phyloP scores from a whole-genome alignment of 2,888 invertebrate species.

The Tridacna gigas region DNA sequence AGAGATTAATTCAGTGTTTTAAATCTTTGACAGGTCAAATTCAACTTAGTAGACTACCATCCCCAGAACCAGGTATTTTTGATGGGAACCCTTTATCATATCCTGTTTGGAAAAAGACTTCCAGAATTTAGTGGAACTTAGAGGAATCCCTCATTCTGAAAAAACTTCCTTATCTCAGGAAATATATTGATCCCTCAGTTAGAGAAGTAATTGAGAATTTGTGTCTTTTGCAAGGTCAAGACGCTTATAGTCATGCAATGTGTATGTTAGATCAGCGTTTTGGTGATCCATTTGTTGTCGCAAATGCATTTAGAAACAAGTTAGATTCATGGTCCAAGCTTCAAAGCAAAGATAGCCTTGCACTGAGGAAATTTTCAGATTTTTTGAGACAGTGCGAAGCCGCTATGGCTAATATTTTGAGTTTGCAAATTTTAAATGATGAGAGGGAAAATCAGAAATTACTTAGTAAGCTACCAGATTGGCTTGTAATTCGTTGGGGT shows the following conservation, averaged over 20 bases:
- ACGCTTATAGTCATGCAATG: constrained; percentile 51
- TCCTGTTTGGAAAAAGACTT: constrained; percentile 9
- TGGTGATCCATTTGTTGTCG: constrained; percentile 55
- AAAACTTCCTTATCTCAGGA: constrained; percentile 50
- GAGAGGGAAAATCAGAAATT: constrained; percentile 59
- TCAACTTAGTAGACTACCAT: background rate
- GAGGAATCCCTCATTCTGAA: background rate
- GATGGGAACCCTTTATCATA: constrained; percentile 3
- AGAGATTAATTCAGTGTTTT: too few species aligned
- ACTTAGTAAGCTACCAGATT: constrained; percentile 58
- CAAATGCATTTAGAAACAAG: constrained; percentile 59
- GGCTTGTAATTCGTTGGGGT: constrained; percentile 43
- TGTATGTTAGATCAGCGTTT: constrained; percentile 54
- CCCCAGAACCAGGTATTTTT: constrained; percentile 16
- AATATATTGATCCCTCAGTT: constrained; percentile 32
- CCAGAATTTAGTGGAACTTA: background rate
- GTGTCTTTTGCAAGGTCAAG: constrained; percentile 33
- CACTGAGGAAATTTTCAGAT: constrained; percentile 47
- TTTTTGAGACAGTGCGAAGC: constrained; percentile 51
- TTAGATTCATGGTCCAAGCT: constrained; percentile 60
- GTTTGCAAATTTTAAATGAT: constrained; percentile 48
- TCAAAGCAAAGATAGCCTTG: constrained; percentile 27
- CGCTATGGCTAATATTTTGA: constrained; percentile 43
- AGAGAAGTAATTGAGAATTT: constrained; percentile 40
- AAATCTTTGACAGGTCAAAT: background rate